A percentile compares a stretch with the other conserved stretches of the same genome.
Evolutionary conservation across 2,888 invertebrate genomes (phyloP).

Genomic region (Thelaira solivaga): DNA sequence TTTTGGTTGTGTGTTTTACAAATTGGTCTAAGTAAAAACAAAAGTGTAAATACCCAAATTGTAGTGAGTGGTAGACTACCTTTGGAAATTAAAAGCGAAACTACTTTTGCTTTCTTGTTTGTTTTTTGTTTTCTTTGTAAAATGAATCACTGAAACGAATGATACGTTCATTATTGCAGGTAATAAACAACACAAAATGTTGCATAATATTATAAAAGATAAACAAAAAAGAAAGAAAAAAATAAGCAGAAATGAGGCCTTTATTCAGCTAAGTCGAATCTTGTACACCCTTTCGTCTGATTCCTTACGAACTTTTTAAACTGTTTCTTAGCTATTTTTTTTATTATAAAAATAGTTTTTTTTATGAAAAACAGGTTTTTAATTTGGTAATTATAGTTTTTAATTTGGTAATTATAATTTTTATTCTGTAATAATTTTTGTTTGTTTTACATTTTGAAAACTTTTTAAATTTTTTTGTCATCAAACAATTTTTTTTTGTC

Average conservation of each 20-base stretch:
- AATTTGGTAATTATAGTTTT: too few relatives aligned
- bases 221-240: not conserved
- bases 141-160: not conserved
- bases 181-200: slow-evolving; percentile 32
- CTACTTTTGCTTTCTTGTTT: slow-evolving; percentile 20
- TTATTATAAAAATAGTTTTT: too few relatives aligned
- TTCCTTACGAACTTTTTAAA: too few relatives aligned
- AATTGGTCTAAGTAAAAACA: slow-evolving; percentile 1
- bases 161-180: not conserved
- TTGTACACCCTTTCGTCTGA: too few relatives aligned
- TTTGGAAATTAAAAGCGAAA: not conserved
- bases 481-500: too few relatives aligned
- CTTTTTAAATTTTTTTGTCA: too few relatives aligned
- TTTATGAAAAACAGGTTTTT: too few relatives aligned
- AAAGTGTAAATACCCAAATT: slow-evolving; percentile 32
- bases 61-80: not conserved
- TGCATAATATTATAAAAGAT: slow-evolving; percentile 28
- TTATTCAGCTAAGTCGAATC: too few relatives aligned
- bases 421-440: too few relatives aligned
- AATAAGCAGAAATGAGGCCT: not conserved
- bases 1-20: slow-evolving; percentile 43
- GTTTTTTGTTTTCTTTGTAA: slow-evolving; percentile 45
- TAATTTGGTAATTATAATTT: too few relatives aligned
- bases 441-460: too few relatives aligned
- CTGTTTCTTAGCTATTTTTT: too few relatives aligned